Evolutionary conservation across 2,113 vertebrate species (phyloP), one percentile per base, ranked within the genome.

Genomic region (Dromiciops gliroides): DNA sequence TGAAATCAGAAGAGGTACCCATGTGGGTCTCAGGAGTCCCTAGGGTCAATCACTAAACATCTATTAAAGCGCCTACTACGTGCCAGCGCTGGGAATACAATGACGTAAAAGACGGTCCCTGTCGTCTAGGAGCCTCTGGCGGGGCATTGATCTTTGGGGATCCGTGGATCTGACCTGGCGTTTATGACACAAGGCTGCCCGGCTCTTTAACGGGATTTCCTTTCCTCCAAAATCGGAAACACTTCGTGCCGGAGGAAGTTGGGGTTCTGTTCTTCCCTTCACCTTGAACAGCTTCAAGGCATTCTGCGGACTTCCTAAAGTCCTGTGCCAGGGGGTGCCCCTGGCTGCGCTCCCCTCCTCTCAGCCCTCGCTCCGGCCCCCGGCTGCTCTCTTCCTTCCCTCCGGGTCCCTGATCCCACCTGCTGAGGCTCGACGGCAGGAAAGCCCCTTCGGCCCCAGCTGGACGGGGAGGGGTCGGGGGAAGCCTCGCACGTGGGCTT

Each of bases 401-500:
- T 5, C 48, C 88, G n/a, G n/a, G n/a, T n/a, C n/a, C n/a, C n/a
- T 22, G 22, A 31, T 31, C 26, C 14, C n/a, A 47, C 8, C 89
- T 10, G 89, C 47, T 0, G 8, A 11, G 47, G 23, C 89, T 28
- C 3, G 89, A 47, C 89, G 44, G 44, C 89, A 0, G 23, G 56
- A 28, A 48, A 47, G 7, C 89, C 47, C 47, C 89, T 26, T 4
- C 0, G 22, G 37, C 28, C 5, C 16, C 83, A 5, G 52, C 50
- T 51, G 94, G 50, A 52, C 11, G 47, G 48, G 12, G 49, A 56
- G 53, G 26, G 28, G 56, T 0, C 44, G 5, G 91, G 14, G 48
- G 50, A 96, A 95, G 49, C 90, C 88, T 19, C 31, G 8, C 94
- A 26, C 26, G 56, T 89, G 3, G 89, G 48, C 91, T 3, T n/a